These are phyloP conservation scores for Myathropa florea DNA, from an alignment of 2,888 invertebrate genomes.

Conservation along the genomic window DNA sequence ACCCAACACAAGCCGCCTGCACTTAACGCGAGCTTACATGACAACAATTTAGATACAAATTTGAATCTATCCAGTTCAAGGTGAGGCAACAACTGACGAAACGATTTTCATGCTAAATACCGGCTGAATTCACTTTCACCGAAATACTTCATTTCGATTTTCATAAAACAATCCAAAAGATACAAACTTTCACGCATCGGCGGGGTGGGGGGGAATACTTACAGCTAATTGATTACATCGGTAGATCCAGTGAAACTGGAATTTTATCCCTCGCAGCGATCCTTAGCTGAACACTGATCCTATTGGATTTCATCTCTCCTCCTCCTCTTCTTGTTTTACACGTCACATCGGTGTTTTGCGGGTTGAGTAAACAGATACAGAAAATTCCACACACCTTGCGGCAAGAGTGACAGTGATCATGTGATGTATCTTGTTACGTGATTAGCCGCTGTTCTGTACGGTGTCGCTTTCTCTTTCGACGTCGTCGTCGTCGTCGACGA, in stretches of 20 bases:
- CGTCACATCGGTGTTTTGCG: not conserved
- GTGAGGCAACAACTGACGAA: no score
- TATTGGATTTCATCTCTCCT: not conserved
- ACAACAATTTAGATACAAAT: not conserved
- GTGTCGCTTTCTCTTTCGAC: slow-evolving; percentile 61
- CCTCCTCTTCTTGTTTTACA: no score
- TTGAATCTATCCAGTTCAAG: no score
- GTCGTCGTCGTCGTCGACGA: slow-evolving; percentile 31
- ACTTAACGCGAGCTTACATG: not conserved
- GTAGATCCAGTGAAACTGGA: slow-evolving; percentile 50
- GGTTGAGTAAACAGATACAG: not conserved
- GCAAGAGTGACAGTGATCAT: slow-evolving; percentile 43
- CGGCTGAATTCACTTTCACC: not conserved
- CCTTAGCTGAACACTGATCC: not conserved
- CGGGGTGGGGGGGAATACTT: not conserved
- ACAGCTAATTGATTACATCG: slow-evolving; percentile 34
- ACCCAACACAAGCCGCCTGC: not conserved
- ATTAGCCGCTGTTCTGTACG: slow-evolving; percentile 24
- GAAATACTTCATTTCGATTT: not conserved
- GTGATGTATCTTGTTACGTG: slow-evolving; percentile 62
- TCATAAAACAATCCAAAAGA: not conserved
- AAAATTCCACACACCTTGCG: slow-evolving; percentile 48
- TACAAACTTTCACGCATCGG: not conserved
- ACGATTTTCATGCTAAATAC: not conserved
- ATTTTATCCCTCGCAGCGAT: slow-evolving; percentile 36